Conservation (phyloP, 2,888 invertebrate genomes). For the Cerastis leucographa region DNA sequence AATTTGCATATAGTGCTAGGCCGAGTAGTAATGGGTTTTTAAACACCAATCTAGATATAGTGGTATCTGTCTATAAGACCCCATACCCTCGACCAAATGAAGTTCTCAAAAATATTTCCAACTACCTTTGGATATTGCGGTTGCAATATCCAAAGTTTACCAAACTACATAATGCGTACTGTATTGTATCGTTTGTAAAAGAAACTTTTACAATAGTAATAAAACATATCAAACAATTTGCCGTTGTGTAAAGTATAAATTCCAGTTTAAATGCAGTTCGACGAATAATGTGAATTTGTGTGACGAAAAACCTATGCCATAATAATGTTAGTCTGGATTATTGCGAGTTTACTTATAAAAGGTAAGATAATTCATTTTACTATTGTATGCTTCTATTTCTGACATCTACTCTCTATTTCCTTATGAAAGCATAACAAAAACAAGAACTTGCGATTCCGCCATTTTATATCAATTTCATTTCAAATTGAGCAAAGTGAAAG, state of each 20-base stretch:
- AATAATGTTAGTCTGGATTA: constrained; percentile 46
- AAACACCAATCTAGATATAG: not conserved
- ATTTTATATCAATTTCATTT: constrained; percentile 3
- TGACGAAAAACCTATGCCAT: not conserved
- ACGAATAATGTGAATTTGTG: constrained; percentile 24
- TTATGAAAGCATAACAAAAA: not conserved
- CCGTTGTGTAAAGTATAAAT: constrained; percentile 4
- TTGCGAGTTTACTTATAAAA: constrained; percentile 28
- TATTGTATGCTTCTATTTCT: not conserved
- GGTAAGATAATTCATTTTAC: constrained; percentile 36
- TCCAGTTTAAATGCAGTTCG: not conserved
- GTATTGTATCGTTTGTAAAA: not conserved
- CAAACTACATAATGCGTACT: not conserved
- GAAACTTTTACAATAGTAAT: constrained; percentile 31
- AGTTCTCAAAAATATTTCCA: not conserved
- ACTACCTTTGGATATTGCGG: too few species aligned
- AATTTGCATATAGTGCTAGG: not conserved
- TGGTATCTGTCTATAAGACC: not conserved
- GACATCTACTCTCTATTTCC: not conserved
- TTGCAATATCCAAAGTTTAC: not conserved
- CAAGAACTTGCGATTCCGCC: not conserved
- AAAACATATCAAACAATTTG: constrained; percentile 25
- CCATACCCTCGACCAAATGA: not conserved
- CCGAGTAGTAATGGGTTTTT: not conserved
- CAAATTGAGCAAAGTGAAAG: constrained; percentile 1